Percentiles rank a stretch among this genome's conserved stretches.
Conservation (phyloP, 2,797 vertebrate genomes). For the Poeciliopsis presidionis region DNA sequence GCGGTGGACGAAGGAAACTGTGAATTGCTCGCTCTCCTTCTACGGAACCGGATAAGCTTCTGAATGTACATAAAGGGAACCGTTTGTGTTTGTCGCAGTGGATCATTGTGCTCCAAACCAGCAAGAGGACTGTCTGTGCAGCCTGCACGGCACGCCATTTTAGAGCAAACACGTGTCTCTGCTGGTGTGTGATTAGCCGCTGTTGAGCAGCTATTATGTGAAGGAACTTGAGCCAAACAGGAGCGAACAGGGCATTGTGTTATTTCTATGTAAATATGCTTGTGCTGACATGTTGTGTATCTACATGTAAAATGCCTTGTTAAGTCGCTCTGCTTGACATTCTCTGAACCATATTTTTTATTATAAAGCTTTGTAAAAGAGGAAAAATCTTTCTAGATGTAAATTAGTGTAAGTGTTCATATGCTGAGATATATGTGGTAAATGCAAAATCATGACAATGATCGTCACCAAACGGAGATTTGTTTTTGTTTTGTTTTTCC, state of each 20-base stretch:
- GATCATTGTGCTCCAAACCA: constrained; percentile 35
- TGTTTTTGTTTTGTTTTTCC: neutral
- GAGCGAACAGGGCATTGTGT: constrained; percentile 42
- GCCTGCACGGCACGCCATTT: constrained; percentile 8
- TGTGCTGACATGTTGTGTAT: constrained; percentile 46
- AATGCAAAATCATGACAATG: constrained; percentile 13
- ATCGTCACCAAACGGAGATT: constrained; percentile 9
- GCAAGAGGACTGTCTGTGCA: constrained; percentile 45
- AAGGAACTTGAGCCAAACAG: constrained; percentile 38
- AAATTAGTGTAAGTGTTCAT: constrained; percentile 42
- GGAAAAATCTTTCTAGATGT: constrained; percentile 57
- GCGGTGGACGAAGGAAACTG: neutral
- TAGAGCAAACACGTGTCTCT: neutral
- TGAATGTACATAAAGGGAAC: constrained; percentile 55
- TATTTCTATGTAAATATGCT: constrained; percentile 38
- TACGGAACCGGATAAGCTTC: constrained; percentile 19
- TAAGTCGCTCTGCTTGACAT: constrained; percentile 43
- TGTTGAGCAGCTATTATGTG: constrained; percentile 11
- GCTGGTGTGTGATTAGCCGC: constrained; percentile 40
- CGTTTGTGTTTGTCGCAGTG: constrained; percentile 19
- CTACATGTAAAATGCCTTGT: constrained; percentile 58
- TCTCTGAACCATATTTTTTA: constrained; percentile 47
- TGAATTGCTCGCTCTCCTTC: constrained; percentile 13
- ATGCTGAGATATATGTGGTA: constrained; percentile 16
- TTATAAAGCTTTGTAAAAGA: constrained; percentile 42